Conservation (phyloP, 2,797 vertebrate genomes). For the Syndactyla subalaris region DNA sequence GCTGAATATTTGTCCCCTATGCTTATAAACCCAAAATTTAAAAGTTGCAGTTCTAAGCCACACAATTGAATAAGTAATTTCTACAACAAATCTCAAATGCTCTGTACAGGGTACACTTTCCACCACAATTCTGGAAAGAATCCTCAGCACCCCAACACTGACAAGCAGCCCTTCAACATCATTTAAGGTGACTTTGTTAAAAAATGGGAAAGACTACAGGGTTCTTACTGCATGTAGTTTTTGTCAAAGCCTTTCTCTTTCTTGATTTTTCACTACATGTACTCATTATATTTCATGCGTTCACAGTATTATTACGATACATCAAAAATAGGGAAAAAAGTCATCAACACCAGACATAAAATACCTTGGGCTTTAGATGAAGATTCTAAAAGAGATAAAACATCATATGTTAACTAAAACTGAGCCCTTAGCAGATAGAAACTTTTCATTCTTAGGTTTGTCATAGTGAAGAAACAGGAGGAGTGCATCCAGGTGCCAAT, state of each 20-base stretch:
- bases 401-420: background rate
- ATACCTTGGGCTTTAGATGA: background rate
- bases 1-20: background rate
- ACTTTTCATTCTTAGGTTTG: background rate
- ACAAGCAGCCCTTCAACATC: background rate
- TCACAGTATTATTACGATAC: background rate
- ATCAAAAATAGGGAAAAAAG: background rate
- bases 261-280: accelerated
- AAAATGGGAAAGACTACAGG: background rate
- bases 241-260: background rate
- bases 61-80: background rate
- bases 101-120: background rate
- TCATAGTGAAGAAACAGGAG: background rate
- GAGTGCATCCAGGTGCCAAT: background rate
- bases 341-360: background rate
- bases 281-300: background rate
- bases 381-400: background rate
- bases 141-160: background rate
- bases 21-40: background rate
- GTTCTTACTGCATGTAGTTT: accelerated
- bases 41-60: background rate
- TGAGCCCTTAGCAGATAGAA: accelerated
- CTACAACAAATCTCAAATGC: background rate
- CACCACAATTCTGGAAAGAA: background rate
- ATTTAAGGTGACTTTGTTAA: background rate